Percentiles rank a stretch among this genome's conserved stretches.
These are phyloP conservation scores for Xylocopa sonorina DNA, from an alignment of 1,140 invertebrate species.

Conservation along the genomic window DNA sequence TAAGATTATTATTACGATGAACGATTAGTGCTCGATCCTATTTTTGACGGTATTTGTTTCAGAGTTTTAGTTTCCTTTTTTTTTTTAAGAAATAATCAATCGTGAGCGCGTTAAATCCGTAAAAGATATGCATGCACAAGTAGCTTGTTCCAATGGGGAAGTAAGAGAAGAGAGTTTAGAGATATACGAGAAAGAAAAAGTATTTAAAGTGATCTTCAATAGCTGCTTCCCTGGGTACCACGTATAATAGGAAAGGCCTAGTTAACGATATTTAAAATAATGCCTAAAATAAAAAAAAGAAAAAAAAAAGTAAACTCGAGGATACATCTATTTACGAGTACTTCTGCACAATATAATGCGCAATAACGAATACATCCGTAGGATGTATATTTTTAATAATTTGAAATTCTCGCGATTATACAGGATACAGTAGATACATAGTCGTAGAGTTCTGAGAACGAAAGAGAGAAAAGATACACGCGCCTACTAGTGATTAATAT, in stretches of 20 bases:
- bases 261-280: constrained; percentile 40
- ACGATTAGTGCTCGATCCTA: constrained; percentile 9
- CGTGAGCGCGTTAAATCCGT: constrained; percentile 11
- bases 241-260: constrained; percentile 52
- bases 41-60: neutral
- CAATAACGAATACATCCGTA: constrained; percentile 61
- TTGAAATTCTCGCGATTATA: constrained; percentile 57
- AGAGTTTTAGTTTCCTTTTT: neutral
- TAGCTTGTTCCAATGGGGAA: constrained; percentile 24
- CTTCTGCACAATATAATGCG: constrained; percentile 74
- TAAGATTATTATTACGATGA: neutral
- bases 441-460: constrained; percentile 21
- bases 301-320: constrained; percentile 14
- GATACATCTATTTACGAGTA: constrained; percentile 60
- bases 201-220: constrained; percentile 46
- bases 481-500: constrained; percentile 45
- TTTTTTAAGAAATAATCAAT: neutral
- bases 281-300: constrained; percentile 14
- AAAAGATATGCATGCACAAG: constrained; percentile 46
- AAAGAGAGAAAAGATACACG: constrained; percentile 24
- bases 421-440: constrained; percentile 36
- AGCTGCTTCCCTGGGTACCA: constrained; percentile 33
- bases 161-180: constrained; percentile 13
- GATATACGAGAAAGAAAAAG: constrained; percentile 18
- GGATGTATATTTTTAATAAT: constrained; percentile 67